These are phyloP conservation scores for Buathra laborator DNA, from an alignment of 2,888 invertebrate species.

Conservation along the genomic window DNA sequence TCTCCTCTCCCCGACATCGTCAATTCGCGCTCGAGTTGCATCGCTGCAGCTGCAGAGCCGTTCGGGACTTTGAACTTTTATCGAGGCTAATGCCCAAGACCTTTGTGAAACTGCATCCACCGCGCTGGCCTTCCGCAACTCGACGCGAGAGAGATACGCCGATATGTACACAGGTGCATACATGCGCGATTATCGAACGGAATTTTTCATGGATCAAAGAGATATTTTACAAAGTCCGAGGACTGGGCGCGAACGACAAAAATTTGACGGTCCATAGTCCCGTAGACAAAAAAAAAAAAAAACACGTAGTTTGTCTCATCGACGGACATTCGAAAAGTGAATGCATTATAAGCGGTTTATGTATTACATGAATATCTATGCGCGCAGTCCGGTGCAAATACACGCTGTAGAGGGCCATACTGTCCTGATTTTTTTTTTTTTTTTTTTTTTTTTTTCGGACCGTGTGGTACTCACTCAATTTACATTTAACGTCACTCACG, in stretches of 20 bases:
- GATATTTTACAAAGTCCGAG: conserved; percentile 35
- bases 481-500: conserved; percentile 72
- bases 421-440: conserved; percentile 17
- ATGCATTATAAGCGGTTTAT: background rate
- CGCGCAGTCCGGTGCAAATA: background rate
- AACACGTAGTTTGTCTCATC: conserved; percentile 24
- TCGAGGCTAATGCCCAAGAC: conserved; percentile 64
- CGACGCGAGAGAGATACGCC: conserved; percentile 19
- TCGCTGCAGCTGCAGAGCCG: conserved; percentile 23
- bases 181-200: conserved; percentile 63
- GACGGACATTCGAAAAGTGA: background rate
- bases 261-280: conserved; percentile 51
- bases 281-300: conserved; percentile 26
- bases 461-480: conserved; percentile 50
- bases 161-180: conserved; percentile 40
- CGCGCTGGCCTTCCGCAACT: conserved; percentile 57
- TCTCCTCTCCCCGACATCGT: conserved; percentile 31
- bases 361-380: background rate
- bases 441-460: conserved; percentile 24
- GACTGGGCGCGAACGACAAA: conserved; percentile 30
- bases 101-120: conserved; percentile 65
- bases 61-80: conserved; percentile 64
- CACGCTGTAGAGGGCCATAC: background rate
- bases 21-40: conserved; percentile 15
- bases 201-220: conserved; percentile 65